Base-by-base conservation (phyloP, 2,888 invertebrate species). In the Trimorus sp. region DNA sequence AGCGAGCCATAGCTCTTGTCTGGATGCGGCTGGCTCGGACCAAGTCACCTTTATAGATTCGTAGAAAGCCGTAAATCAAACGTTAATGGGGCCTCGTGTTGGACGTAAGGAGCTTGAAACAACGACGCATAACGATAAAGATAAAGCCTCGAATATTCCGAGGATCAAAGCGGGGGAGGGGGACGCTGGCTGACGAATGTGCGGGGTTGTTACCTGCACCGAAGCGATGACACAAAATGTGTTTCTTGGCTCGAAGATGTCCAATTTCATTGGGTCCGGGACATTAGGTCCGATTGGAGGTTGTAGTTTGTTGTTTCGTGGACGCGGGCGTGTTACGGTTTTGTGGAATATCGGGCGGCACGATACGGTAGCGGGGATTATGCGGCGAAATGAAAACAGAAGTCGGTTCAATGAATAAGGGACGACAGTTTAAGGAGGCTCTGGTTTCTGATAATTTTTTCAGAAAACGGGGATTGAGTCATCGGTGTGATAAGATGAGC, bases 21-120 rank as follows among this genome's bases (percentile, higher is more conserved):
- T 63, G 74, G 82, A 80, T 70, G 70, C 85, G 84, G 85, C 84
- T 85, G 77, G 82, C 85, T 77, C 70, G 78, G 78, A 53, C 65
- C 71, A 85, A 84, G 87, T 87, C 86, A 86, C 88, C 88, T 90
- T 90, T 91, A 91, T 90, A 90, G 90, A 91, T 91, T 91, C 87
- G 89, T 90, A 89, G 90, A 91, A 90, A 89, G 90, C 88, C 89
- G 91, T 91, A 91, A 91, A 91, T 91, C 91, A 91, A 91, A 90
- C 88, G 90, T 91, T 91, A 91, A 91, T 91, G 91, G 90, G 85
- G 86, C 85, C 86, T 88, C 87, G 87, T 89, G 90, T 90, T 88
- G 85, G 84, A 88, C 87, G 88, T 90, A 91, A 91, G 90, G 89
- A 90, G 89, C 89, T 89, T 87, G 89, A 90, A 89, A 90, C 90